phyloP scores from a whole-genome alignment of 2,888 invertebrate genomes.

The Boloria selene region DNA sequence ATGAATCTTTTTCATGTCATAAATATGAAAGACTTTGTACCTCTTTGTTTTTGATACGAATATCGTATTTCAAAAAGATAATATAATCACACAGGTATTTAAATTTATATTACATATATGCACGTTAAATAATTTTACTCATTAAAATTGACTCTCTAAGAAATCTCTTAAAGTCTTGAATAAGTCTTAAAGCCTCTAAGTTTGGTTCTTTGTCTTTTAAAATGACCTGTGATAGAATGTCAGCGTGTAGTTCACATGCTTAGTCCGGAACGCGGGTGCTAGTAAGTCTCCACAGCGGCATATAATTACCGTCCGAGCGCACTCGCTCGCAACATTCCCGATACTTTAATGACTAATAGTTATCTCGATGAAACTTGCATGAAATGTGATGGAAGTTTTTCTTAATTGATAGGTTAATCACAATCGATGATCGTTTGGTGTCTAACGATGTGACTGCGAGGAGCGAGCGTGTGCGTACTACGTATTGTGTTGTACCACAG shows the following conservation, averaged over 20 bases:
- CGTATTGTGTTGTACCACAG: neutral
- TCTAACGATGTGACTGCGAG: conserved; percentile 5
- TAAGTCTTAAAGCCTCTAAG: neutral
- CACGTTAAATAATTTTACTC: too few relatives aligned
- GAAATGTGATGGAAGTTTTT: neutral
- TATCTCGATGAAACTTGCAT: conserved; percentile 3
- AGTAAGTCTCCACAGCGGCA: too few relatives aligned
- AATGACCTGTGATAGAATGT: neutral
- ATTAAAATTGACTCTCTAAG: too few relatives aligned
- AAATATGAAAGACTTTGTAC: too few relatives aligned
- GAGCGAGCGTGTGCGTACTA: too few relatives aligned
- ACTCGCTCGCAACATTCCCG: neutral
- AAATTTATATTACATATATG: too few relatives aligned
- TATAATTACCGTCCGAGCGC: too few relatives aligned
- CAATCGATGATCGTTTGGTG: neutral
- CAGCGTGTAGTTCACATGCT: conserved; percentile 3
- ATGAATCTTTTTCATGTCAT: too few relatives aligned
- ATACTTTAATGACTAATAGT: conserved; percentile 2
- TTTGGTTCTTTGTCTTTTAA: neutral
- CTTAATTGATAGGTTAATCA: conserved; percentile 8
- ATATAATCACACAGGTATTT: too few relatives aligned
- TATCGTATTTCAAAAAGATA: too few relatives aligned
- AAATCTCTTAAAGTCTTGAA: too few relatives aligned
- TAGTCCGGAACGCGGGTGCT: conserved; percentile 5
- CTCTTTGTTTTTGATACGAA: too few relatives aligned